Evolutionary conservation across 2,113 vertebrate species (phyloP), one percentile per base, ranked within the genome.

Genomic region (Pollimyrus isidori): DNA sequence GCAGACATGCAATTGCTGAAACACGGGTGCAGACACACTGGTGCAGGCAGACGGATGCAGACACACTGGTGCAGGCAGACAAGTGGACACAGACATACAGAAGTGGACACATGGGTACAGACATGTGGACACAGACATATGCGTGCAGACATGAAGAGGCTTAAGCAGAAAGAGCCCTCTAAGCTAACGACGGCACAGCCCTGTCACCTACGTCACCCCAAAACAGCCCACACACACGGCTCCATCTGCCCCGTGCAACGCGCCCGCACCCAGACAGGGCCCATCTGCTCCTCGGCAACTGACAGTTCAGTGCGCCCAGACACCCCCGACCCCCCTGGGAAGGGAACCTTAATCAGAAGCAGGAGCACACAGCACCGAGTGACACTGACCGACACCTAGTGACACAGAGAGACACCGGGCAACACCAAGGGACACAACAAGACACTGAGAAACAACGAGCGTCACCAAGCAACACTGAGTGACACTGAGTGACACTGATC

Each of bases 221-320:
- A 45, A 46, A n/a, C 45, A 84, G 82, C 21, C 35, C 30, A 53
- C 30, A 58, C 50, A 87, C 4, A 15, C 30, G 10, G 58, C 3
- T 65, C 50, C 87, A 89, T 80, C 30, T 89, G 48, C 73, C 89
- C 9, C 82, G 39, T 50, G 89, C 9, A 73, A 39, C 73, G 26
- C 26, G 86, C 49, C 48, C 13, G 11, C 48, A 39, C 56, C 35
- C n/a, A 87, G 73, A 84, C 65, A 85, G 58, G 89, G 52, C 42
- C 62, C 86, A 84, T 86, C 89, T 86, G 88, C 76, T 46, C 76
- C 88, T 80, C 21, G 73, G 76, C 87, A 88, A 56, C 19, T 88
- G 52, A 58, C 53, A n/a, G 17, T 30, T 7, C 35, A 15, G 4
- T 17, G 30, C 35, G 13, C 73, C 17, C 87, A 42, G 52, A 42